Base-by-base conservation (phyloP, 1,140 invertebrate genomes). In the Heliconius congener region DNA sequence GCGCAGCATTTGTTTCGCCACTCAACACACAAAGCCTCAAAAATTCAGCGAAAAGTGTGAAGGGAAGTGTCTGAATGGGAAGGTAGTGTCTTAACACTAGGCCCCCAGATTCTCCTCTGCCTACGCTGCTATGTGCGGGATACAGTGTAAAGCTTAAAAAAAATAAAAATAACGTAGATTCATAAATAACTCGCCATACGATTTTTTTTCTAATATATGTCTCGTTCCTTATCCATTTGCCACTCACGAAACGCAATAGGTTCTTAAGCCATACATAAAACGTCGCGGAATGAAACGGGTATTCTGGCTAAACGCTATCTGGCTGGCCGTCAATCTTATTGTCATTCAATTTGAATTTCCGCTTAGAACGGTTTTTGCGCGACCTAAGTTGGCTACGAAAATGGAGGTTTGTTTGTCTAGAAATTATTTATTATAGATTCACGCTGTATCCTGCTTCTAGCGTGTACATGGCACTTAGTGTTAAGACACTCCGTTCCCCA, bases 261-360 rank as follows among this genome's bases (percentile, higher is more conserved):
- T 87, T 88, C 83, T 87, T 88, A 87, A 90, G 87, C 88, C 83
- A 82, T 86, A 90, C 84, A 87, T 90, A 91, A 91, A 91, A 90
- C 87, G 88, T 90, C 86, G 85, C 87, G 88, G 86, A 90, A 88
- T 89, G 89, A 92, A 90, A 90, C 82, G 84, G 88, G 86, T 88
- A 66, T 66, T 86, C 37, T 71, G 71, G 71, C 71, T 71, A 71
- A 71, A 71, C 81, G 87, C 87, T 91, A 92, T 92, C 91, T 84
- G 84, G 78, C 83, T 78, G 86, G 84, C 88, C 90, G 91, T 93
- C 91, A 91, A 93, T 93, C 90, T 91, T 91, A 92, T 92, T 92
- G 90, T 92, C 90, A 89, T 93, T 90, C 90, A 90, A 93, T 92
- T 93, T 93, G 89, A 93, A 93, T 93, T 92, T 91, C 87, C 87